phyloP scores from a whole-genome alignment of 2,113 vertebrate species.

The Seriola aureovittata region DNA sequence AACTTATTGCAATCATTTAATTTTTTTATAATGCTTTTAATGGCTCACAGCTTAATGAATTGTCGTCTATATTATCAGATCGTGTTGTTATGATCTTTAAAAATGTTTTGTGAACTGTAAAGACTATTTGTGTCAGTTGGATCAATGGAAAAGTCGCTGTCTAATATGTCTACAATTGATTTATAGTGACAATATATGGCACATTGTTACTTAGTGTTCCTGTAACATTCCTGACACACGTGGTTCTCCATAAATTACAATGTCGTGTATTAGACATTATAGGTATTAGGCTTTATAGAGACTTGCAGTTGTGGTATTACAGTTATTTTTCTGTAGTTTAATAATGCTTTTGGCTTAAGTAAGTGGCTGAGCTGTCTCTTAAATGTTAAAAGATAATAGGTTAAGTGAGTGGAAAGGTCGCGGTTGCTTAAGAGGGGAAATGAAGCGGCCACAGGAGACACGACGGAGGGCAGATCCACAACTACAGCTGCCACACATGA shows the following conservation, averaged over 20 bases:
- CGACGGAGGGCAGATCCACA: slow-evolving; percentile 80
- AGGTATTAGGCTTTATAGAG: too few species aligned
- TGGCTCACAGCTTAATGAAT: not conserved
- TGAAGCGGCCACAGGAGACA: slow-evolving; percentile 65
- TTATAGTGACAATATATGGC: not conserved
- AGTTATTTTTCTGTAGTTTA: too few species aligned
- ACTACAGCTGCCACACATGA: slow-evolving; percentile 94
- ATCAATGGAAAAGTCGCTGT: not conserved
- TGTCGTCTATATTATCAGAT: not conserved
- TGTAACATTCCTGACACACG: too few species aligned
- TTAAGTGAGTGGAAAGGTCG: slow-evolving; percentile 67
- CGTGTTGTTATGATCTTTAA: not conserved
- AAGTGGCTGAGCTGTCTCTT: not conserved
- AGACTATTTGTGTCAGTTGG: not conserved
- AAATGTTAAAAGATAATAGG: slow-evolving; percentile 51
- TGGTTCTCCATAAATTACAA: too few species aligned
- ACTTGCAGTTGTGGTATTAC: too few species aligned
- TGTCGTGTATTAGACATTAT: too few species aligned
- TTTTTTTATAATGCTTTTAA: not conserved
- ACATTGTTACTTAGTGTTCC: too few species aligned
- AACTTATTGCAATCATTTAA: too few species aligned
- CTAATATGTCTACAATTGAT: not conserved
- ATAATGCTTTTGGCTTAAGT: too few species aligned
- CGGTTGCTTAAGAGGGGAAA: slow-evolving; percentile 44
- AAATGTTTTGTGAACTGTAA: not conserved